phyloP scores from a whole-genome alignment of 2,113 vertebrate species.

The Semicossyphus pulcher region DNA sequence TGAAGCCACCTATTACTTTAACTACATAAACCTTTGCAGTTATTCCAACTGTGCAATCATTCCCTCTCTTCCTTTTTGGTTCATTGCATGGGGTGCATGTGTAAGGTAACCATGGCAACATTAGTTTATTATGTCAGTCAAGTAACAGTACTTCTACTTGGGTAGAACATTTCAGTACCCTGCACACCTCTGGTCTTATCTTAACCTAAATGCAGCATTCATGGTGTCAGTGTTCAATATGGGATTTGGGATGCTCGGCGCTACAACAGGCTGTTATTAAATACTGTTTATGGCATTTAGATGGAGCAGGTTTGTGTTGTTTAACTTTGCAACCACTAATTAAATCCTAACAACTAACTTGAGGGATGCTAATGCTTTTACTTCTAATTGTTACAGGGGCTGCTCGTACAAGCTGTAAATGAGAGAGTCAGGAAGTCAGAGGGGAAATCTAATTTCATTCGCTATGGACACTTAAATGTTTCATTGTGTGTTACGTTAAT shows the following conservation, averaged over 20 bases:
- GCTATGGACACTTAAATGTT: not conserved
- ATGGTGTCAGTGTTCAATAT: not conserved
- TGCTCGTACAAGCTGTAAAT: constrained; percentile 14
- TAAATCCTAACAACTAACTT: constrained; percentile 17
- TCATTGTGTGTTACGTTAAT: not conserved
- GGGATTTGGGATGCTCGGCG: not conserved
- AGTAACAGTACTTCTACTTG: too few species aligned
- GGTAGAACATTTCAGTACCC: too few species aligned
- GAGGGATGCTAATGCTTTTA: constrained; percentile 9
- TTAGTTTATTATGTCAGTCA: too few species aligned
- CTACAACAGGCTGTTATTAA: not conserved
- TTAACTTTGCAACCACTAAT: constrained; percentile 18
- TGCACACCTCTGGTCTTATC: too few species aligned
- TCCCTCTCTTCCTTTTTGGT: too few species aligned
- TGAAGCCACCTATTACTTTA: too few species aligned
- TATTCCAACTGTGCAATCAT: too few species aligned
- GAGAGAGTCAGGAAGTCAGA: not conserved
- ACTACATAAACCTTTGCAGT: too few species aligned
- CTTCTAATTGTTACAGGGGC: constrained; percentile 10
- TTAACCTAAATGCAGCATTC: not conserved
- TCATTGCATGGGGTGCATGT: too few species aligned
- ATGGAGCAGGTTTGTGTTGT: not conserved
- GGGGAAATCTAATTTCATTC: not conserved
- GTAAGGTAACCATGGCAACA: too few species aligned
- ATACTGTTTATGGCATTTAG: constrained; percentile 7